Evolutionary conservation across 2,888 invertebrate species (phyloP).

Genomic region (Sipha maydis): DNA sequence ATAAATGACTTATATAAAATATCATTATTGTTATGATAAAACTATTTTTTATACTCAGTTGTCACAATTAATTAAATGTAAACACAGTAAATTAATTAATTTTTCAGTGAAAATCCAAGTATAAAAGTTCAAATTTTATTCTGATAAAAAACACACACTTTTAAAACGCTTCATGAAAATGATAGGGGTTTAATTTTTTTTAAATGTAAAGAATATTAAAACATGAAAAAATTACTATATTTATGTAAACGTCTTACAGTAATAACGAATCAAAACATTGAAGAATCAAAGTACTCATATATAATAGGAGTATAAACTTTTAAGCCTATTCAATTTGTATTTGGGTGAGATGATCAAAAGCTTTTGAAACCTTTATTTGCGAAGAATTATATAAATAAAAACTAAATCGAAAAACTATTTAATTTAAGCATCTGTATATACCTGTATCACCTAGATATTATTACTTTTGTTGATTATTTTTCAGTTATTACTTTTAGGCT

Average conservation of each 20-base stretch:
- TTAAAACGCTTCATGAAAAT: background rate
- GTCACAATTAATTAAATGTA: background rate
- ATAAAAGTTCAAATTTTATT: background rate
- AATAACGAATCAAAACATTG: background rate
- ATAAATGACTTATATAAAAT: too few species aligned
- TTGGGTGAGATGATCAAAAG: background rate
- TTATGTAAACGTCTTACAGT: conserved; percentile 10
- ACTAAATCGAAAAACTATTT: conserved; percentile 21
- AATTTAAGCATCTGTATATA: background rate
- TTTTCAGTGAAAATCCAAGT: background rate
- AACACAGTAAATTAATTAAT: background rate
- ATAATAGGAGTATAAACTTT: background rate
- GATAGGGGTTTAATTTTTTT: conserved; percentile 2
- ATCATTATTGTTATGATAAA: too few species aligned
- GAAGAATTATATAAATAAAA: conserved; percentile 4
- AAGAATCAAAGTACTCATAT: conserved; percentile 16
- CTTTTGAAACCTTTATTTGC: background rate
- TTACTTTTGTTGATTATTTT: too few species aligned
- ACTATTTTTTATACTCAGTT: too few species aligned
- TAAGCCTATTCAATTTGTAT: background rate
- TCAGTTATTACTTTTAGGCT: background rate
- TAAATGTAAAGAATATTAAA: conserved; percentile 7
- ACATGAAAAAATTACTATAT: background rate
- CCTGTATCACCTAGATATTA: too few species aligned
- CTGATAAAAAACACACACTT: background rate